phyloP scores from a whole-genome alignment of 2,888 invertebrate genomes.

The Apamea anceps region DNA sequence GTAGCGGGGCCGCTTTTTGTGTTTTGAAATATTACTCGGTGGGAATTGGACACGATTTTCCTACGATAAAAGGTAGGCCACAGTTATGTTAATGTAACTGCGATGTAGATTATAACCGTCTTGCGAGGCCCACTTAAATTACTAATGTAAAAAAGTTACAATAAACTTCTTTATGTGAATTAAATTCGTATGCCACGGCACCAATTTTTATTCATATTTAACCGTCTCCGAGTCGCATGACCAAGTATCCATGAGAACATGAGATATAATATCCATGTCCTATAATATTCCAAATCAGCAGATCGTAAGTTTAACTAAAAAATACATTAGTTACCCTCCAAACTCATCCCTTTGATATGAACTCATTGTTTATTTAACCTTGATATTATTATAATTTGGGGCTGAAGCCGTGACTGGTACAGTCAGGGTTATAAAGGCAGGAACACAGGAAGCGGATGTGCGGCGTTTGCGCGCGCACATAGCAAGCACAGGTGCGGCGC shows the following conservation, averaged over 20 bases:
- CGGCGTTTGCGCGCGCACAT: conserved; percentile 71
- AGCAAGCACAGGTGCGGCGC: conserved; percentile 68
- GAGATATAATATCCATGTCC: neutral
- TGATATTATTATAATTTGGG: conserved; percentile 62
- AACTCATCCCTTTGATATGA: conserved; percentile 34
- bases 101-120: conserved; percentile 21
- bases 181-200: conserved; percentile 12
- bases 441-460: conserved; percentile 87
- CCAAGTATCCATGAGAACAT: neutral
- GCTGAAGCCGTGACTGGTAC: conserved; percentile 75
- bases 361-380: conserved; percentile 63
- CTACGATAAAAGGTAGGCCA: conserved; percentile 40
- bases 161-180: conserved; percentile 21
- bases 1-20: conserved; percentile 51
- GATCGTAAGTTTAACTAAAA: conserved; percentile 16
- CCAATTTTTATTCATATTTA: conserved; percentile 6
- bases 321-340: conserved; percentile 22
- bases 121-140: conserved; percentile 15
- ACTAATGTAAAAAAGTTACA: conserved; percentile 9
- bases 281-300: neutral
- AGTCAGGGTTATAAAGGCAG: conserved; percentile 75
- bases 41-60: conserved; percentile 49
- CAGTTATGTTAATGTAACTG: conserved; percentile 30
- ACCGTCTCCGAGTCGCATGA: neutral
- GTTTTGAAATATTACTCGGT: conserved; percentile 55